Evolutionary conservation across 2,113 vertebrate genomes (phyloP).

Genomic region (Myocastor coypus): DNA sequence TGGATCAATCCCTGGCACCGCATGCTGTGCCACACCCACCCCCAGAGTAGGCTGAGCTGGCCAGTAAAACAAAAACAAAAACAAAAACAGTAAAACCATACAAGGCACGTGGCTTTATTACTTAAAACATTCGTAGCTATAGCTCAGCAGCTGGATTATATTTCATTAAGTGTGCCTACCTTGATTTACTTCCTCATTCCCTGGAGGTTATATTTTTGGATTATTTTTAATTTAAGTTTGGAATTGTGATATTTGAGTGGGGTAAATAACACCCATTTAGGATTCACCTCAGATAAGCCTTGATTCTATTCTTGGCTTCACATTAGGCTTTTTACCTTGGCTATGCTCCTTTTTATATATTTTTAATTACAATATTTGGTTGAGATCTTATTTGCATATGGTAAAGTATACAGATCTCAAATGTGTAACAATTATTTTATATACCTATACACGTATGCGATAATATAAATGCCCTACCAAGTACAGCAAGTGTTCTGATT

Average conservation of each 20-base stretch:
- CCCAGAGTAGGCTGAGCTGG: too few relatives aligned
- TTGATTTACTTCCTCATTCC: neutral
- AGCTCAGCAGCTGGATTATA: neutral
- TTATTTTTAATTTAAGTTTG: neutral
- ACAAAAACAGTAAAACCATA: too few relatives aligned
- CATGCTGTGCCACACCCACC: too few relatives aligned
- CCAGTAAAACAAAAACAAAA: too few relatives aligned
- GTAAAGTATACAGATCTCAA: constrained; percentile 21
- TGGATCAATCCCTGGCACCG: too few relatives aligned
- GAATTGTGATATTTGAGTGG: constrained; percentile 34
- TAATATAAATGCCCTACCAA: neutral
- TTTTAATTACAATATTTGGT: neutral
- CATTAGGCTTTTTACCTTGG: neutral
- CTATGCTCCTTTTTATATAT: neutral
- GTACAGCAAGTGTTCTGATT: neutral
- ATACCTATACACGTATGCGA: neutral
- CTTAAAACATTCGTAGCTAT: constrained; percentile 26
- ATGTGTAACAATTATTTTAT: constrained; percentile 26
- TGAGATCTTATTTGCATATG: neutral
- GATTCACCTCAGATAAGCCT: neutral
- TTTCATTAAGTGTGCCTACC: neutral
- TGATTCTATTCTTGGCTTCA: constrained; percentile 37
- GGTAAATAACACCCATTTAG: neutral
- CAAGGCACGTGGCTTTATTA: constrained; percentile 24
- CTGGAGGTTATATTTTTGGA: neutral